Percentiles rank a stretch among this genome's conserved stretches.
phyloP scores from a whole-genome alignment of 2,797 vertebrate genomes.

The Chrysocyon brachyurus region DNA sequence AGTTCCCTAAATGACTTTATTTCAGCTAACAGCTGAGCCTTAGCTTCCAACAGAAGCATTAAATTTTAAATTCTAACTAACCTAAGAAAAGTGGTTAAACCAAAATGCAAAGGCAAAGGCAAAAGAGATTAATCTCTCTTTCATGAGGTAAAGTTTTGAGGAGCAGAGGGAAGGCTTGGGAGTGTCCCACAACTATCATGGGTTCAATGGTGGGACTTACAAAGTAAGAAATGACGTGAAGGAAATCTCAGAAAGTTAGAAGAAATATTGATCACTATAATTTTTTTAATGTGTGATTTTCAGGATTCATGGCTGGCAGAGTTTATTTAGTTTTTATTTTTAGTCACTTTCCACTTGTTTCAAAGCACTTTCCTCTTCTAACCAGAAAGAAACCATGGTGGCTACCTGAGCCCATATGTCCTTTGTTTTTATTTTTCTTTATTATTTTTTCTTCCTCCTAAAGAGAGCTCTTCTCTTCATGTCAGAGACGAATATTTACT shows the following conservation, averaged over 20 bases:
- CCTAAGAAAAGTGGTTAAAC: neutral
- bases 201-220: neutral
- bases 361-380: neutral
- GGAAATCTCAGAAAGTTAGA: neutral
- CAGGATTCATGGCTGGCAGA: neutral
- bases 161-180: neutral
- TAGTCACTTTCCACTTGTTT: neutral
- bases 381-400: neutral
- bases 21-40: neutral
- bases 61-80: slow-evolving; percentile 12
- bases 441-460: neutral
- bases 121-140: neutral
- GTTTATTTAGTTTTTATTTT: neutral
- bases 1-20: neutral
- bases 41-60: neutral
- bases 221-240: neutral
- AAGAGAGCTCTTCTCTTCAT: neutral
- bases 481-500: neutral
- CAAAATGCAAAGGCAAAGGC: neutral
- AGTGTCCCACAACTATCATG: accelerated
- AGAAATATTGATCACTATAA: neutral
- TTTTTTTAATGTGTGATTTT: neutral
- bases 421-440: neutral
- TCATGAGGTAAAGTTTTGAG: neutral
- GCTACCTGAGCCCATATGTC: neutral